Base-by-base conservation (phyloP, 2,888 invertebrate species). In the Caradrina kadenii region DNA sequence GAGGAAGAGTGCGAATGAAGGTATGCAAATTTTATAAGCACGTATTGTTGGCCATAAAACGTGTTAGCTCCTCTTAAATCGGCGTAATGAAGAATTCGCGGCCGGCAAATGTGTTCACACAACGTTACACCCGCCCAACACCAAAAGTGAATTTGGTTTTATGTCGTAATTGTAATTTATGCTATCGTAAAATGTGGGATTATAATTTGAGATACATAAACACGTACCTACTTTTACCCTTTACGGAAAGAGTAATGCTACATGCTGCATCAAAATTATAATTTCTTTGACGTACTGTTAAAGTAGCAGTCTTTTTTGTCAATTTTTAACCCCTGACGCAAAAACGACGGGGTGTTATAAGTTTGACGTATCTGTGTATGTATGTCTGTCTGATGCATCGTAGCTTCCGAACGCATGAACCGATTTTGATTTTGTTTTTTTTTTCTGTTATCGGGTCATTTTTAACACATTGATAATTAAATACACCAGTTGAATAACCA, bases 21-120 rank as follows among this genome's bases (percentile, higher is more conserved):
- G 93, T 94, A 95, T 95, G 95, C 93, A 96, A 95, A 96, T 94
- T 94, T 96, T 92, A 95, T 95, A 92, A 94, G 89, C 93, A 89
- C 88, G 90, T 92, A 94, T 94, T 93, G 93, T 92, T 86, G 85
- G 82, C 86, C 88, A 90, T 94, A 93, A 93, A 94, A 90, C 87
- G 88, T 89, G 91, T 91, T 90, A 88, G 88, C 86, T 80, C 78
- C 88, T 85, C 86, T 88, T 88, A 90, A 90, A 92, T 90, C 88
- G 84, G 86, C 78, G 82, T 90, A 92, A 92, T 92, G 92, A 92
- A 91, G 92, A 90, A 93, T 90, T 88, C 82, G 87, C 85, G 87
- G 87, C 83, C 80, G 76, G 83, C 86, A 78, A 89, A 89, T 86
- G 84, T 87, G 79, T 82, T 81, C 82, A 80, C 81, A 83, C 86